Conservation (phyloP, 2,113 vertebrate species). For the Tachysurus vachellii region DNA sequence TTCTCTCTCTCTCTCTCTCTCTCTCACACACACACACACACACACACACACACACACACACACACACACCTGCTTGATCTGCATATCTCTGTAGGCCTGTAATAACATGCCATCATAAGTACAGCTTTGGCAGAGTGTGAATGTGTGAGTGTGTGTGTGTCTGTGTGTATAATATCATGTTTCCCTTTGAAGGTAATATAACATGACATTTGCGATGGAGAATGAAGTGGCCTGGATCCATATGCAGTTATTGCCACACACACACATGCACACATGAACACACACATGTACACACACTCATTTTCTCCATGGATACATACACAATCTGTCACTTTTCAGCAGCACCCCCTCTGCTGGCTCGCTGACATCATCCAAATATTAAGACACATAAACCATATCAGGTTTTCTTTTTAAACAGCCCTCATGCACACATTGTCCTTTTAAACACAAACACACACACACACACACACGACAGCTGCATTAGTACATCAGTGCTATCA, state of each 20-base stretch:
- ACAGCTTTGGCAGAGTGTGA: constrained; percentile 37
- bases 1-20: constrained; percentile 16
- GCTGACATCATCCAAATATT: neutral
- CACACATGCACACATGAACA: constrained; percentile 11
- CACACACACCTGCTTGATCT: constrained; percentile 50
- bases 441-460: constrained; percentile 7
- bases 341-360: constrained; percentile 4
- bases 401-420: neutral
- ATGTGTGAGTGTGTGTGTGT: constrained; percentile 20
- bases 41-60: constrained; percentile 45
- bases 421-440: neutral
- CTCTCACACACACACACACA: constrained; percentile 37
- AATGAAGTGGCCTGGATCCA: constrained; percentile 51
- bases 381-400: constrained; percentile 20
- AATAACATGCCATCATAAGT: constrained; percentile 49
- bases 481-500: neutral
- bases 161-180: constrained; percentile 44
- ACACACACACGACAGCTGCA: constrained; percentile 8
- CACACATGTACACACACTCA: neutral
- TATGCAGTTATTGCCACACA: constrained; percentile 46
- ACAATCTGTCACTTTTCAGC: neutral
- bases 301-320: neutral
- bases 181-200: constrained; percentile 50
- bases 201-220: constrained; percentile 54
- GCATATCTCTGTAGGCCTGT: constrained; percentile 44